Percentiles rank a stretch among this genome's conserved stretches.
These are phyloP conservation scores for Agriotes lineatus DNA, from an alignment of 2,888 invertebrate genomes.

Conservation along the genomic window DNA sequence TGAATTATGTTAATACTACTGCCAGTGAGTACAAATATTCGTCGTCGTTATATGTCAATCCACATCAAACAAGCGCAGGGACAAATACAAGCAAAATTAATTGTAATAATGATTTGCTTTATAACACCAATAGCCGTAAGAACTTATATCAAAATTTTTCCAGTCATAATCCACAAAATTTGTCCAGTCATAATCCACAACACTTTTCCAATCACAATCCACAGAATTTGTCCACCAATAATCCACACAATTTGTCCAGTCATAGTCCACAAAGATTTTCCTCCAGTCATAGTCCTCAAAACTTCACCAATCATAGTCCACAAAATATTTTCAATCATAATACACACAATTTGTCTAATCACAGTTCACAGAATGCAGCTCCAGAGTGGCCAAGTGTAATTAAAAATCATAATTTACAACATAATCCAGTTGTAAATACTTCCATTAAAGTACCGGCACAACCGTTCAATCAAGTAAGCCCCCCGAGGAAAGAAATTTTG, in stretches of 20 bases:
- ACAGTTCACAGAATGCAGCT: not conserved
- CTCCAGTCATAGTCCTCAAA: no score
- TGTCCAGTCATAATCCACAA: no score
- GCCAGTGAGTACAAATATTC: conserved; percentile 21
- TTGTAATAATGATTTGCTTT: not conserved
- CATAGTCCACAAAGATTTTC: no score
- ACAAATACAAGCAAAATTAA: not conserved
- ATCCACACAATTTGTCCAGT: no score
- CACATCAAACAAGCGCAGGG: not conserved
- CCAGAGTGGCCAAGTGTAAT: not conserved
- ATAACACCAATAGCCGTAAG: not conserved
- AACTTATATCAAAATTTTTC: not conserved
- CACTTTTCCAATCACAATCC: no score
- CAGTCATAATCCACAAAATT: not conserved
- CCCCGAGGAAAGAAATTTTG: not conserved
- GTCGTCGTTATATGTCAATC: not conserved
- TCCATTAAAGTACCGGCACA: not conserved
- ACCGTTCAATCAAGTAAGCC: not conserved
- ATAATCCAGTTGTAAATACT: not conserved
- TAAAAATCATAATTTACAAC: not conserved
- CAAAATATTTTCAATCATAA: no score
- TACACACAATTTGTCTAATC: no score
- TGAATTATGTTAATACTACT: conserved; percentile 2
- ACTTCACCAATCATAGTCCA: no score
- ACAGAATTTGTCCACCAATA: no score